phyloP scores from a whole-genome alignment of 2,797 vertebrate genomes.

The Esox lucius region DNA sequence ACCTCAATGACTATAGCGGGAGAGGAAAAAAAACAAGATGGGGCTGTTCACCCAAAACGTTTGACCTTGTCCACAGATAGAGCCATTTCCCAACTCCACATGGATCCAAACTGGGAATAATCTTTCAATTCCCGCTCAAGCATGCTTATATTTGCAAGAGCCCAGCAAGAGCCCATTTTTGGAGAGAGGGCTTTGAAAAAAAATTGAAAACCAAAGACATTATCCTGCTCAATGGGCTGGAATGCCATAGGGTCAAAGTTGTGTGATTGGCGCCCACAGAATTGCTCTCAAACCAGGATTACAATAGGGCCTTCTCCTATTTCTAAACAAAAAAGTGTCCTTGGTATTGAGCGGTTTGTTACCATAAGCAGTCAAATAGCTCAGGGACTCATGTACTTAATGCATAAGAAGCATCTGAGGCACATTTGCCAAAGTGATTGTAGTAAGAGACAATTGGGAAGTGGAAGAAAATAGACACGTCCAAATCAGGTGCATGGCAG shows the following conservation, averaged over 20 bases:
- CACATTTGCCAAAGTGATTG: background rate
- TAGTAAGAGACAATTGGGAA: background rate
- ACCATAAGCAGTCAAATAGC: background rate
- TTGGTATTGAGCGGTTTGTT: background rate
- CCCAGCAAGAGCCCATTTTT: slow-evolving; percentile 26
- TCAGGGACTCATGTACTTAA: background rate
- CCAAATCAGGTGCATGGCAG: too few relatives aligned
- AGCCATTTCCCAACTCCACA: slow-evolving; percentile 29
- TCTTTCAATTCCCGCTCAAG: slow-evolving; percentile 31
- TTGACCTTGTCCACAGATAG: slow-evolving; percentile 41
- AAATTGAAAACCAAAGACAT: slow-evolving; percentile 38
- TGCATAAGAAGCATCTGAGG: background rate
- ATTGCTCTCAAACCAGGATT: slow-evolving; percentile 27
- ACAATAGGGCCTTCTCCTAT: slow-evolving; percentile 2
- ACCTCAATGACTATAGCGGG: background rate
- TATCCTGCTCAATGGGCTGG: slow-evolving; percentile 44
- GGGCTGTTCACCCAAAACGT: slow-evolving; percentile 9
- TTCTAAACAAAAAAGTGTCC: background rate
- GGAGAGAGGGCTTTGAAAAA: slow-evolving; percentile 27
- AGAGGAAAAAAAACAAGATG: slow-evolving; percentile 3
- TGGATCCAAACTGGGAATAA: slow-evolving; percentile 28
- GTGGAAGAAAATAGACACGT: too few relatives aligned
- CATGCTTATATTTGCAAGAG: slow-evolving; percentile 30
- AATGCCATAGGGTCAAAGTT: slow-evolving; percentile 28
- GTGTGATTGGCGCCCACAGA: slow-evolving; percentile 9